Conservation (phyloP, 2,888 invertebrate species). For the Polylopha cassiicola region DNA sequence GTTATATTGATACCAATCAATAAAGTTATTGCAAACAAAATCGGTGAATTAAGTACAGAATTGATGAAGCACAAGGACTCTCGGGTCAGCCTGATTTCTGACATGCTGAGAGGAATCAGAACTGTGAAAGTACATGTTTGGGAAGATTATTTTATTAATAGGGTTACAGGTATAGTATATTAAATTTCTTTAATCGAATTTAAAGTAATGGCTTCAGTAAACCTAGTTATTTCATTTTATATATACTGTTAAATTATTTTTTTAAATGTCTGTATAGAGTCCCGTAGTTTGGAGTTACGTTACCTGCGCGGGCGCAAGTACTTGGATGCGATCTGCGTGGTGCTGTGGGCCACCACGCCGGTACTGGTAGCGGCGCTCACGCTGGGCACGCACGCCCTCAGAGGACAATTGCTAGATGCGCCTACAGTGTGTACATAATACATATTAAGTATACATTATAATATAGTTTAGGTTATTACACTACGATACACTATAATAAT, state of each 20-base stretch:
- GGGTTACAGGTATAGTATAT: slow-evolving; percentile 79
- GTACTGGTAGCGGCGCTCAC: slow-evolving; percentile 91
- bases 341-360: slow-evolving; percentile 99
- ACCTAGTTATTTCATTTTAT: background rate
- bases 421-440: slow-evolving; percentile 78
- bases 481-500: too few species aligned
- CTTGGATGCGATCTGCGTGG: slow-evolving; percentile 97
- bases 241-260: background rate
- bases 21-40: slow-evolving; percentile 91
- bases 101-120: slow-evolving; percentile 91
- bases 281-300: slow-evolving; percentile 83
- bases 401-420: slow-evolving; percentile 88
- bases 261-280: slow-evolving; percentile 56
- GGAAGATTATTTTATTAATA: slow-evolving; percentile 90
- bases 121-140: slow-evolving; percentile 95
- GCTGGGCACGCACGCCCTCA: slow-evolving; percentile 85
- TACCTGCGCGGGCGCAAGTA: slow-evolving; percentile 93
- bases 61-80: slow-evolving; percentile 95
- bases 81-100: slow-evolving; percentile 90
- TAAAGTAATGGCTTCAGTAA: too few species aligned
- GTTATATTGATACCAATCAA: slow-evolving; percentile 95
- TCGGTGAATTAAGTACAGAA: slow-evolving; percentile 88
- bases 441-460: too few species aligned
- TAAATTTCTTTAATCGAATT: background rate
- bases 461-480: too few species aligned